Evolutionary conservation across 35 echinoderm and acorn worm species (phyloP).

Genomic region (Lytechinus variegatus): DNA sequence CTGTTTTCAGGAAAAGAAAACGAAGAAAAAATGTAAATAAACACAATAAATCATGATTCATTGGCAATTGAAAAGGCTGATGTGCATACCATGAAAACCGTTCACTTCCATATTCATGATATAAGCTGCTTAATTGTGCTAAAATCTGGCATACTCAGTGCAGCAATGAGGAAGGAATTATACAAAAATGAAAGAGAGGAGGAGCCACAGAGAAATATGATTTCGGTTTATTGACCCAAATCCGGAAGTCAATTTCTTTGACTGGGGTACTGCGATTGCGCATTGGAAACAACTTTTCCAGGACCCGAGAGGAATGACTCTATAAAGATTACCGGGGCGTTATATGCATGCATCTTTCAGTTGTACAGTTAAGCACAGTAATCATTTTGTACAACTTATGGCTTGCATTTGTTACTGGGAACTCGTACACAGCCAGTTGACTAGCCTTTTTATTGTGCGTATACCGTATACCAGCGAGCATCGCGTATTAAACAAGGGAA

Average conservation of each 20-base stretch:
- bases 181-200: neutral
- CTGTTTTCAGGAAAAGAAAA: too few relatives aligned
- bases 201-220: neutral
- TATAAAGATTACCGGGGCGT: neutral
- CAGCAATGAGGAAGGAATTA: too few relatives aligned
- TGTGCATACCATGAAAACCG: too few relatives aligned
- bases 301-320: conserved; percentile 33
- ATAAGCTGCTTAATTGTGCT: too few relatives aligned
- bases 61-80: too few relatives aligned
- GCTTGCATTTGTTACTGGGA: neutral
- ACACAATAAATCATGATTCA: too few relatives aligned
- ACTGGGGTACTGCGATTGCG: conserved; percentile 50
- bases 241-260: conserved; percentile 39
- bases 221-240: conserved; percentile 35
- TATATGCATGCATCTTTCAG: neutral
- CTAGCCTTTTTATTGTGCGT: conserved; percentile 1
- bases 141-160: too few relatives aligned
- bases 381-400: neutral
- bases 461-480: too few relatives aligned
- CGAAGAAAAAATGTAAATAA: too few relatives aligned
- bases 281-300: conserved; percentile 3
- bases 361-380: too few relatives aligned
- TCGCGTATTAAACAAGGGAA: neutral
- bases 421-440: neutral
- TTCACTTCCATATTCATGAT: too few relatives aligned